Base-by-base conservation (phyloP, 2,797 vertebrate genomes). In the Leptatherina wallacei region DNA sequence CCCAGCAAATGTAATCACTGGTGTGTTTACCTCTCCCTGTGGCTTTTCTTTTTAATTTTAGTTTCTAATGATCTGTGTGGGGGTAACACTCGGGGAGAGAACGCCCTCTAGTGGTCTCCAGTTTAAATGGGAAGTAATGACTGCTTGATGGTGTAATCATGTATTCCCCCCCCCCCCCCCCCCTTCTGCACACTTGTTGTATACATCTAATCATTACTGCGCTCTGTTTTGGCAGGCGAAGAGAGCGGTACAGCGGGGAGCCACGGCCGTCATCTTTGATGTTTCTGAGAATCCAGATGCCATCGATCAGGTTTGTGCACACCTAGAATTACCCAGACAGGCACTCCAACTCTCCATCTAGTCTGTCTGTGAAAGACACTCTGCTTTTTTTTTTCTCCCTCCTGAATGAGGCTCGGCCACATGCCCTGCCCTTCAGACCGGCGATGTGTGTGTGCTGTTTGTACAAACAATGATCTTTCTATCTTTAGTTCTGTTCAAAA, bases 271-370 rank as follows among this genome's bases (percentile, higher is more conserved):
- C 90, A 99, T 99, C 94, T 99, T 99, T 75, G 98, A 99, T 63
- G 98, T 99, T 73, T 99, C 98, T 0, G 98, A 99, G 94, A 99
- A 99, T 85, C 98, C 98, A 54, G 97, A 98, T 72, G 98, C 98
- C 85, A 98, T 99, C 61, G 97, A 99, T 88, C 97, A 99, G 96
- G 98, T 95, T 80, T 66, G 94, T 83, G 35, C 67, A 59, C 83
- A 79, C 61, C 77, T 68, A 24, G 27, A 60, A 65, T 76, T 3
- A 75, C 51, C 24, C 69, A 7, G 33, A 64, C 71, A 24, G 33
- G 64, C 71, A 24, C 77, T 69, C 61, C 49, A 22, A 12, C 55
- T 66, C 70, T 36, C 20, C 0, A 8, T 38, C 54, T 74, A 27
- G 38, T 65, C 44, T 14, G 55, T 72, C 66, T 47, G 69, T 60